These are phyloP conservation scores for Clarias batrachus DNA, from an alignment of 2,113 vertebrate species.

Conservation along the genomic window DNA sequence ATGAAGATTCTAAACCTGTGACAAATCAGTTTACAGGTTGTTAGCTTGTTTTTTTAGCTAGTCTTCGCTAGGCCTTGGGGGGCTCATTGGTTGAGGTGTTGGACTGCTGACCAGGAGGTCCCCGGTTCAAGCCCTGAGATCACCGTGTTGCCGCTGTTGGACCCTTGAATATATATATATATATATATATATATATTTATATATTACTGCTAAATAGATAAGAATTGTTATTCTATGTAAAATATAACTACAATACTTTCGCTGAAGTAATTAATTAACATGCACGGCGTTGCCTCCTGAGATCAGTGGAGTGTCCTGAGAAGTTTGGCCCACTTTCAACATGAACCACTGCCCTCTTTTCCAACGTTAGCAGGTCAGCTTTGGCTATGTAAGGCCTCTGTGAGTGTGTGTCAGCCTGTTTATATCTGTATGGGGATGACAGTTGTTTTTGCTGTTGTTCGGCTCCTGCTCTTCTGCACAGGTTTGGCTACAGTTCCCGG, in stretches of 20 bases:
- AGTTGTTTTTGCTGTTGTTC: constrained; percentile 4
- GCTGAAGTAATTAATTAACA: constrained; percentile 9
- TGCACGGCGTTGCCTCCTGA: not conserved
- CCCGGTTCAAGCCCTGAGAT: no score
- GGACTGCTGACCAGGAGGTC: no score
- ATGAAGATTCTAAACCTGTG: no score
- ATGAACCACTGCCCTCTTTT: constrained; percentile 40
- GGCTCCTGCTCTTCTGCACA: not conserved
- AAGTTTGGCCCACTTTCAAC: constrained; percentile 34
- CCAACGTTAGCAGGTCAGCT: constrained; percentile 28
- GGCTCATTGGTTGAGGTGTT: no score
- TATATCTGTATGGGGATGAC: not conserved
- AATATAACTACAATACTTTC: not conserved
- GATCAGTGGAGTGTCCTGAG: constrained; percentile 20
- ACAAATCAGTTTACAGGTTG: no score
- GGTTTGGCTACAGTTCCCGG: constrained; percentile 6
- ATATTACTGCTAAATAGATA: not conserved
- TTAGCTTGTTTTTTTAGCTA: no score
- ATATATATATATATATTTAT: no score
- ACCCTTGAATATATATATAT: not conserved
- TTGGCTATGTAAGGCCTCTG: not conserved
- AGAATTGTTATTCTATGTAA: not conserved
- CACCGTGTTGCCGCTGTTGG: no score
- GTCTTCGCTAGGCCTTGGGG: no score
- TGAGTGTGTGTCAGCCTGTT: not conserved